Evolutionary conservation across 2,113 vertebrate genomes (phyloP).

Genomic region (Datnioides undecimradiatus): DNA sequence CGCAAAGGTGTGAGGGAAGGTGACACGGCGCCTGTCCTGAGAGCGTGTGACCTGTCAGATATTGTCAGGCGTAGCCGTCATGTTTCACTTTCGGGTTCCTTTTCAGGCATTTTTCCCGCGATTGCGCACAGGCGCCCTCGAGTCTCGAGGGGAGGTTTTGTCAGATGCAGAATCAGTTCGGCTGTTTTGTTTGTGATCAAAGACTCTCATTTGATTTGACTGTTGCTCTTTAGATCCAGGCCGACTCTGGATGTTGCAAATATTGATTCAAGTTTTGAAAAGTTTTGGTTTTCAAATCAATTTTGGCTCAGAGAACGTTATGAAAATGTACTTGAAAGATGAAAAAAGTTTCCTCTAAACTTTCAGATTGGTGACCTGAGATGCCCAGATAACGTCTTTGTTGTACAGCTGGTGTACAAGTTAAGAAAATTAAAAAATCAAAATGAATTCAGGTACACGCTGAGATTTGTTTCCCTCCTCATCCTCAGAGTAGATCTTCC

Average conservation of each 20-base stretch:
- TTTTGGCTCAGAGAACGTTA: neutral
- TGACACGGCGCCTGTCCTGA: constrained; percentile 20
- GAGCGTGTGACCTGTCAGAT: neutral
- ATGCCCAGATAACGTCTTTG: no score
- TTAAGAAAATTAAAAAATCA: neutral
- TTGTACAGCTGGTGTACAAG: no score
- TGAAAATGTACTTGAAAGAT: neutral
- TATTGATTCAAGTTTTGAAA: neutral
- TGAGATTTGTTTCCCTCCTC: neutral
- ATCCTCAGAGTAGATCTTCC: neutral
- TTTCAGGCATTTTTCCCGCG: no score
- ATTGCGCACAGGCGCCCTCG: no score
- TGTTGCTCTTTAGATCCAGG: neutral
- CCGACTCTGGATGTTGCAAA: neutral
- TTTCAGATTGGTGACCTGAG: neutral
- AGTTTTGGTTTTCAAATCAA: neutral
- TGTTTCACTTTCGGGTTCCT: neutral
- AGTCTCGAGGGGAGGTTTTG: neutral
- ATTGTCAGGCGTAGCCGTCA: neutral
- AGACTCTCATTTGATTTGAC: neutral
- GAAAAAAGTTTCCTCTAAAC: neutral
- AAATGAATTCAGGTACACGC: neutral
- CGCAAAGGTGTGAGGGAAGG: constrained; percentile 27
- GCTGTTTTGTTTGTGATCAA: neutral
- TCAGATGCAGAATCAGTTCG: neutral